Evolutionary conservation across 2,113 vertebrate species (phyloP), one percentile per base, ranked within the genome.

Genomic region (Pipa parva): DNA sequence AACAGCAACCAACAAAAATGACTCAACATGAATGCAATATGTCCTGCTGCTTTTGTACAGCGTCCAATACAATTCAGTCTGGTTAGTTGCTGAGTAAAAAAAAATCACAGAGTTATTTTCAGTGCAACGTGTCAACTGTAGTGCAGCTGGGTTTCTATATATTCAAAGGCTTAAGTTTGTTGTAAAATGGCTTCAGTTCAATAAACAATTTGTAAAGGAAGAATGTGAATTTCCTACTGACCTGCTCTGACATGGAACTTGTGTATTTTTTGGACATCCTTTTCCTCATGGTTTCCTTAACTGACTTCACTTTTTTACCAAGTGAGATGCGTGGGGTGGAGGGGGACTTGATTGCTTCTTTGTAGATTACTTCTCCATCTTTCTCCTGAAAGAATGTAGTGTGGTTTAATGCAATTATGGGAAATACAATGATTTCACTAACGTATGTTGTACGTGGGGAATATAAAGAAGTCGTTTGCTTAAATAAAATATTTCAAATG

Each of bases 261-360:
- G 90, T 95, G n/a, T 98, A 98, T 74, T 98, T 99, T 83, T 98
- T 98, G 49, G 96, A 97, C 90, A 99, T 99, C 73, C 94, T 92
- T 74, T 97, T 98, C 86, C 92, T 95, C 95, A 99, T 97, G 0
- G 96, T 99, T 84, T 99, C 95, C 79, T 98, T 99, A 50, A 99
- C 97, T 1, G 95, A 98, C 75, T 95, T 98, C 78, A 99, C 97
- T 80, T 98, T 99, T 87, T 96, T 98, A 56, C 97, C 95, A 63
- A 99, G 88, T 37, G 95, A 98, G 78, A 97, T 97, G 55, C 97
- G 91, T 22, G 95, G 95, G 1, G 92, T 92, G 15, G 90, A 89
- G 21, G 96, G 97, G 10, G 97, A 98, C 73, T 98, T 97, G 73
- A 95, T 91, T 63, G 92, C 91, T 63, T 96, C 95, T 74, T 94